These are phyloP conservation scores for Hipposideros larvatus DNA, from an alignment of 2,797 vertebrate species.

Conservation along the genomic window DNA sequence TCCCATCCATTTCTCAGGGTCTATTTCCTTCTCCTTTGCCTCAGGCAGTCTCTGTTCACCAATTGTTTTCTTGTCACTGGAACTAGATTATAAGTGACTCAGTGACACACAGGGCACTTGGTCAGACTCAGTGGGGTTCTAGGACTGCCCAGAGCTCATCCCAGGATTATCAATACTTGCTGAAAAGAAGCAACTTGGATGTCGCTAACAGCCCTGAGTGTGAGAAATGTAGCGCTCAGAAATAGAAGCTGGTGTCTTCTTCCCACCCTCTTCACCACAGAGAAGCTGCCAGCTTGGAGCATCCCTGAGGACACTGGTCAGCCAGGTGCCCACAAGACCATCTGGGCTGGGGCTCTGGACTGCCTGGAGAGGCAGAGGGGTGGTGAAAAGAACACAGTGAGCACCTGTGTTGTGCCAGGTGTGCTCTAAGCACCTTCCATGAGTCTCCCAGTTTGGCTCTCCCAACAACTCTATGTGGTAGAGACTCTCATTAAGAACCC, in stretches of 20 bases:
- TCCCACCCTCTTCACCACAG: too few relatives aligned
- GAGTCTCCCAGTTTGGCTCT: not conserved
- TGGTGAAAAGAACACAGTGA: not conserved
- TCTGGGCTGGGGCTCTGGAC: not conserved
- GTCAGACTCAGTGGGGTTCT: not conserved
- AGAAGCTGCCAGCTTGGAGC: not conserved
- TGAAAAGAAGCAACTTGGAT: not conserved
- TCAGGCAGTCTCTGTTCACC: not conserved
- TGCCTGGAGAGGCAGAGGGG: not conserved
- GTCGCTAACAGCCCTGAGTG: not conserved
- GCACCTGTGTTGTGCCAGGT: too few relatives aligned
- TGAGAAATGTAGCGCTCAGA: not conserved
- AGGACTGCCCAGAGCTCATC: not conserved
- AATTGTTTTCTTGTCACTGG: not conserved
- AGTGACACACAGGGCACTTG: not conserved
- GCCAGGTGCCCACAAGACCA: too few relatives aligned
- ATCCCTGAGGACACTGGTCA: not conserved
- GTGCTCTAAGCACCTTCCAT: rapidly evolving
- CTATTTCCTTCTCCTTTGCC: not conserved
- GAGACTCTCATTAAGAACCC: not conserved
- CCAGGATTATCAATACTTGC: not conserved
- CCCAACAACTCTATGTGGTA: rapidly evolving
- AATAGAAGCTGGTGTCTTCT: not conserved
- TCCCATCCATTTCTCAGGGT: too few relatives aligned
- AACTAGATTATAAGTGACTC: not conserved